Evolutionary conservation across 2,797 vertebrate genomes (phyloP).

Genomic region (Argentina silus): DNA sequence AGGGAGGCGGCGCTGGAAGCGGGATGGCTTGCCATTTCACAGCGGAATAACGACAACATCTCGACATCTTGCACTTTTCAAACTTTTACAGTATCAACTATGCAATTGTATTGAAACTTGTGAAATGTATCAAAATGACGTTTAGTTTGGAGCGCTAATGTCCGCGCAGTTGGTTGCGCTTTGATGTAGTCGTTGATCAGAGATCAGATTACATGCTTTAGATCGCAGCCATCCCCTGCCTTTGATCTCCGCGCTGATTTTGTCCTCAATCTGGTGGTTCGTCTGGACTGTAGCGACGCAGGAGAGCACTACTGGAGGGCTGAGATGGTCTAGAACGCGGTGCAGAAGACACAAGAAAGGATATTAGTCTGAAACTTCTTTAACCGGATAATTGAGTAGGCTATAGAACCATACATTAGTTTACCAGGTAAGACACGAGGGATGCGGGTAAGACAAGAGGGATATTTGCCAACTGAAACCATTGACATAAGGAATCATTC

Average conservation of each 20-base stretch:
- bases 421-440: constrained; percentile 53
- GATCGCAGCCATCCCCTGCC: constrained; percentile 78
- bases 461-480: background rate
- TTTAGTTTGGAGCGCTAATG: constrained; percentile 35
- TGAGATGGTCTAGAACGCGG: constrained; percentile 67
- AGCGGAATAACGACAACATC: constrained; percentile 24
- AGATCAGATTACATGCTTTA: constrained; percentile 87
- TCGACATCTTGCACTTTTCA: constrained; percentile 11
- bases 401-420: background rate
- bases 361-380: constrained; percentile 48
- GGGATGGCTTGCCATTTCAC: constrained; percentile 14
- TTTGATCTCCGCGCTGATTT: constrained; percentile 89
- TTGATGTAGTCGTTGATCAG: constrained; percentile 84
- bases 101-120: constrained; percentile 21
- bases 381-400: background rate
- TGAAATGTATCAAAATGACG: constrained; percentile 21
- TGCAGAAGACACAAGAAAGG: constrained; percentile 47
- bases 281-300: constrained; percentile 79
- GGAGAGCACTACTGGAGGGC: constrained; percentile 51
- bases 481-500: background rate
- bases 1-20: constrained; percentile 11
- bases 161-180: constrained; percentile 57
- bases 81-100: background rate
- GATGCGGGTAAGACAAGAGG: constrained; percentile 47
- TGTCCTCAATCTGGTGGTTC: constrained; percentile 74